Base-by-base conservation (phyloP, 2,888 invertebrate genomes). In the Ceratothoa steindachneri region DNA sequence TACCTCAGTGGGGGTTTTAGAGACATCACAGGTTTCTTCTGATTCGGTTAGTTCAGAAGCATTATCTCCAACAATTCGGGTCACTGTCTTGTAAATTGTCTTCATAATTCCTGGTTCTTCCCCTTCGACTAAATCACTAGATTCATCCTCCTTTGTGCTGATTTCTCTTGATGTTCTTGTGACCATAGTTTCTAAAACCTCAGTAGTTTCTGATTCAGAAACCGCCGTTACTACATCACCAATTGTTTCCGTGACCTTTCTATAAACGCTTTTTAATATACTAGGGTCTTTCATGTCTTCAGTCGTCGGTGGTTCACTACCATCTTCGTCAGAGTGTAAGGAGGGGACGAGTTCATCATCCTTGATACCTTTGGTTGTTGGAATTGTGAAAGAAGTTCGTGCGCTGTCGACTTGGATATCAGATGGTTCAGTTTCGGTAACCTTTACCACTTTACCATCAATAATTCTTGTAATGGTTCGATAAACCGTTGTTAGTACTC, bases 1-100 rank as follows among this genome's bases (percentile, higher is more conserved):
- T 5, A 64, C 64, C 19, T 29, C 60, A 27, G 27, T 73, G 28
- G 27, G 52, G n/a, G 69, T 69, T n/a, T n/a, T n/a, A n/a, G n/a
- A n/a, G n/a, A n/a, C n/a, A n/a, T n/a, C n/a, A 0, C 65, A 52
- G 9, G 73, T 52, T 41, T 64, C 60, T 19, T 3, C 29, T 19
- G 73, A 19, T 27, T 41, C 60, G 55, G 51, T 41, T 41, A 68
- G 64, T 28, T 31, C 28, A n/a, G 12, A 9, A 0, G 68, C 65
- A 9, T 64, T 68, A 51, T 74, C 70, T 27, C 22, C 2, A 7
- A 70, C 41, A 27, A 51, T 41, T 15, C 41, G 41, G 15, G 41
- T 41, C 41, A 41, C 41, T 41, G 41, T 41, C 15, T 41, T 41
- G 15, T 41, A 41, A 15, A 41, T 41, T 5, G 41, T 41, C 15